Percentiles rank a stretch among this genome's conserved stretches.
These are phyloP conservation scores for Porites lutea DNA, from an alignment of 64 coral and sea anemone genomes.

Conservation along the genomic window DNA sequence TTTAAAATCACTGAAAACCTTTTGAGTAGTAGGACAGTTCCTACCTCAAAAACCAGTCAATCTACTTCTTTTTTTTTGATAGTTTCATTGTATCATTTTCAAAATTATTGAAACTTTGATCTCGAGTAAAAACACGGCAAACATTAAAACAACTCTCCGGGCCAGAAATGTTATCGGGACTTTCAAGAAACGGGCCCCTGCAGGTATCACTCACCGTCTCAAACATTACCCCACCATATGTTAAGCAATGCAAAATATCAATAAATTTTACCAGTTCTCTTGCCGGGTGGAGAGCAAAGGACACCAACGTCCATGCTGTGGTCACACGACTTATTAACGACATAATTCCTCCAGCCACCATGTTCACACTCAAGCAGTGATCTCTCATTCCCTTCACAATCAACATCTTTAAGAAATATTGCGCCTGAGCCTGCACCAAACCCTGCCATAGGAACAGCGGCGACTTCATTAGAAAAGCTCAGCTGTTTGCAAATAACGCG, in stretches of 20 bases:
- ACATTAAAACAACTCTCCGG: too few species aligned
- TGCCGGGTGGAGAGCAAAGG: slow-evolving; percentile 15
- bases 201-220: too few species aligned
- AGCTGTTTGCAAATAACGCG: slow-evolving; percentile 21
- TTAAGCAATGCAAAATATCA: background rate
- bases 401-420: slow-evolving; percentile 40
- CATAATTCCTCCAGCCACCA: slow-evolving; percentile 6
- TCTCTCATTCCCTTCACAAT: background rate
- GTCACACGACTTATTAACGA: slow-evolving; percentile 9
- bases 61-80: too few species aligned
- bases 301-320: slow-evolving; percentile 49
- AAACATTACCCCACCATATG: too few species aligned
- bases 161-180: too few species aligned
- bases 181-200: too few species aligned
- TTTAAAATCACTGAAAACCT: too few species aligned
- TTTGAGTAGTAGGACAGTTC: too few species aligned
- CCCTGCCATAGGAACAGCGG: slow-evolving; percentile 26
- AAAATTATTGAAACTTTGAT: too few species aligned
- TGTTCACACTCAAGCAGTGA: slow-evolving; percentile 24
- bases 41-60: too few species aligned
- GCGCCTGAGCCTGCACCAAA: slow-evolving; percentile 23
- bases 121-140: too few species aligned
- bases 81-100: too few species aligned
- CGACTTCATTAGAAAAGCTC: background rate
- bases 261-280: background rate